Conservation (phyloP, 2,113 vertebrate species). For the Clarias gariepinus region DNA sequence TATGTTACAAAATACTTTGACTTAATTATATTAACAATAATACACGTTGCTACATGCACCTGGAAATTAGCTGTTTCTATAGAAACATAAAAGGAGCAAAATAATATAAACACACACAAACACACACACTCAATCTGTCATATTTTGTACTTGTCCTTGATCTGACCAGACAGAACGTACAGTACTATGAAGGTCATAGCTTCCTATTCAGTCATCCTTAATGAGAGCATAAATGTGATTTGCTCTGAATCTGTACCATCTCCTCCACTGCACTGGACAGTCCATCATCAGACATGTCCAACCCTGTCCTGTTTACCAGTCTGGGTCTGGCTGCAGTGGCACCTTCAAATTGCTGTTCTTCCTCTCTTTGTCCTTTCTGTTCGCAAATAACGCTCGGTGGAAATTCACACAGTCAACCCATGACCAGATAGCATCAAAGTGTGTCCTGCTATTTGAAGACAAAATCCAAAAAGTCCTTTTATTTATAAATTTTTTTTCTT, state of each 20-base stretch:
- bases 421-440: slow-evolving; percentile 8
- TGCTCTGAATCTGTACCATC: neutral
- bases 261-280: neutral
- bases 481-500: neutral
- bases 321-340: neutral
- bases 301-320: neutral
- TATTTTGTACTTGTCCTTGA: neutral
- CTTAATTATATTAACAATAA: neutral
- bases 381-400: slow-evolving; percentile 8
- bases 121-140: neutral
- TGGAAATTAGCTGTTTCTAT: neutral
- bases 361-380: neutral
- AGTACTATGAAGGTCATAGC: neutral
- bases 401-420: slow-evolving; percentile 16
- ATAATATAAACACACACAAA: neutral
- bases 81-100: neutral
- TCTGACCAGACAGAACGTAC: neutral
- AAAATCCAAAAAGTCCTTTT: neutral
- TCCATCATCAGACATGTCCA: neutral
- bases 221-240: neutral
- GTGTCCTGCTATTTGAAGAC: neutral
- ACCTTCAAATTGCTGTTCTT: slow-evolving; percentile 32
- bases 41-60: neutral
- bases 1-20: neutral
- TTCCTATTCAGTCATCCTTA: neutral